Evolutionary conservation across 2,113 vertebrate species (phyloP), one percentile per base, ranked within the genome.

Genomic region (Petromus typicus): DNA sequence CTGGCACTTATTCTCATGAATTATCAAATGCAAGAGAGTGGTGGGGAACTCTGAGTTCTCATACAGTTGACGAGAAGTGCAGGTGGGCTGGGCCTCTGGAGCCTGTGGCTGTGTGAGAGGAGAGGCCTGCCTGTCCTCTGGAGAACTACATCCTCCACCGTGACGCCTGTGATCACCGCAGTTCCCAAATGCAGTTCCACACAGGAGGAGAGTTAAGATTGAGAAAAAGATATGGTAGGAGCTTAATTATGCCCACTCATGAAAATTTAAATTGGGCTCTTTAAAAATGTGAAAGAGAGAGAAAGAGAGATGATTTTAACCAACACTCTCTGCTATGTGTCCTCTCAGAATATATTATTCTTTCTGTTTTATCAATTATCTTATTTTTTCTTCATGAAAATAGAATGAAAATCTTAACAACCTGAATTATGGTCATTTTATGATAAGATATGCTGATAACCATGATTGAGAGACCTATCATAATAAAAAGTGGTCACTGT

Each of bases 401-500:
- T 78, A n/a, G 48, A 32, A 90, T 43, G 40, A 64, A 85, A 27
- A 96, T 75, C 91, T 97, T 89, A 64, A 67, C 84, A 5, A 94
- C 93, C 75, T 89, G 40, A 96, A 94, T 82, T 8, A 73, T 67
- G 45, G 63, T 78, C n/a, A 78, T 76, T 87, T 16, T 27, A 13
- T 37, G 43, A 95, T 2, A 22, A 97, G 79, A n/a, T 93, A 87
- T 27, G 48, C 18, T 97, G 17, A 76, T 93, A 92, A 51, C 69
- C 61, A 9, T 13, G 43, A 57, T 43, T 40, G 51, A 25, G 40
- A 86, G 45, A 76, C 54, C 97, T 93, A 94, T 73, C 69, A 93
- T 67, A 88, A 93, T 48, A 34, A 61, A 67, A 93, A 95, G 64
- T 51, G 89, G 92, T 97, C 95, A 96, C 73, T 51, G 56, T 97